Conservation (phyloP, 2,797 vertebrate species). For the Psittacula echo region DNA sequence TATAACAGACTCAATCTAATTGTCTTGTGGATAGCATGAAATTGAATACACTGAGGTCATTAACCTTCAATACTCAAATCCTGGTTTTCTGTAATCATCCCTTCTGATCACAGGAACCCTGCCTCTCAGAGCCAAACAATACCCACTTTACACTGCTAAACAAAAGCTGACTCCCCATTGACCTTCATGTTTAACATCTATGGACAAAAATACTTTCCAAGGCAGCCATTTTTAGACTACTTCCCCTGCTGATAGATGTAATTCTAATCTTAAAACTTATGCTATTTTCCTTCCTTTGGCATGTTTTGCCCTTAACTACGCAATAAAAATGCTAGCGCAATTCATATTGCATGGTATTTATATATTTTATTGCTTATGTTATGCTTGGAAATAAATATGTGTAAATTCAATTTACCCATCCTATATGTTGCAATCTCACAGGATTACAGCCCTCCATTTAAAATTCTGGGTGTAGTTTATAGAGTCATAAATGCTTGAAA, state of each 20-base stretch:
- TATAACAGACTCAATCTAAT: constrained; percentile 11
- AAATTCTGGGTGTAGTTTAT: neutral
- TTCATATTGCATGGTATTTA: neutral
- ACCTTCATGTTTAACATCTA: constrained; percentile 1
- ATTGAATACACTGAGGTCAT: constrained; percentile 34
- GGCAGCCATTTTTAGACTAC: neutral
- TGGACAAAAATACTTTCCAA: neutral
- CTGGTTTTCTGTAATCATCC: neutral
- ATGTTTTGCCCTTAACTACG: neutral
- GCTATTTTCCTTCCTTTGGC: neutral
- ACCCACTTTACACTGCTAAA: neutral
- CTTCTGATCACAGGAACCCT: neutral
- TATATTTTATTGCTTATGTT: neutral
- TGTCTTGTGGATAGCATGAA: constrained; percentile 9
- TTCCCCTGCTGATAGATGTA: neutral
- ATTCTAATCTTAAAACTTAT: neutral
- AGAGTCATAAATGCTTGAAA: neutral
- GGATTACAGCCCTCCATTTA: constrained; percentile 17
- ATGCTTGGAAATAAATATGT: neutral
- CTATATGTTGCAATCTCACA: neutral
- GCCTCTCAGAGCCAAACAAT: neutral
- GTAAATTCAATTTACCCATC: neutral
- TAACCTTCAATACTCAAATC: constrained; percentile 18
- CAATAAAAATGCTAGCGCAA: neutral
- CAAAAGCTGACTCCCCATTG: neutral